Conservation (phyloP, 2,113 vertebrate genomes). For the Dasyornis broadbenti region DNA sequence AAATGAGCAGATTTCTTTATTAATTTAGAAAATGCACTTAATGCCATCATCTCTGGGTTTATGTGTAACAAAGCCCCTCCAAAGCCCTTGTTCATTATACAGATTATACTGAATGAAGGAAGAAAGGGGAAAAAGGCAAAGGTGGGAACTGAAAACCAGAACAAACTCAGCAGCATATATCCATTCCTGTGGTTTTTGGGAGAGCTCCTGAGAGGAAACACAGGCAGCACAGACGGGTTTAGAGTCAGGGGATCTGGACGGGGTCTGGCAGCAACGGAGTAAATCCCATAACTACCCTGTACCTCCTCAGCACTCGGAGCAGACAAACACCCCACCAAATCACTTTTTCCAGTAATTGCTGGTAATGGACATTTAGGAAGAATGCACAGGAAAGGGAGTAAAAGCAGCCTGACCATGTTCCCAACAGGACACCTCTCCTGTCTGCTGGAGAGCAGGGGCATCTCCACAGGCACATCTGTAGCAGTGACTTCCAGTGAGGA, state of each 20-base stretch:
- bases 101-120: not conserved
- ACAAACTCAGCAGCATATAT: not conserved
- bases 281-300: not conserved
- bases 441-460: not conserved
- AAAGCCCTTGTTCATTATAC: not conserved
- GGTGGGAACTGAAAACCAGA: not conserved
- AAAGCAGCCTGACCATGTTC: not conserved
- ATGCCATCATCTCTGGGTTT: slow-evolving; percentile 2
- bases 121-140: not conserved
- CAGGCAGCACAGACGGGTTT: accelerated
- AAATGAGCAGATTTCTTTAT: slow-evolving; percentile 66
- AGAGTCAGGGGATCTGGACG: not conserved
- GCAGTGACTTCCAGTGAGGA: not conserved
- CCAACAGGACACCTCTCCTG: not conserved
- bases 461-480: not conserved
- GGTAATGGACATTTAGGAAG: not conserved
- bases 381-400: not conserved
- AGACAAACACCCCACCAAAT: not conserved
- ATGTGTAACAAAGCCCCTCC: not conserved
- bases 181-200: accelerated
- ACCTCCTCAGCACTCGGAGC: not conserved
- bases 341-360: not conserved
- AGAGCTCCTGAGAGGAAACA: not conserved
- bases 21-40: slow-evolving; percentile 43
- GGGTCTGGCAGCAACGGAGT: not conserved